Evolutionary conservation across 2,113 vertebrate genomes (phyloP), one percentile per base, ranked within the genome.

Genomic region (Eurypyga helias): DNA sequence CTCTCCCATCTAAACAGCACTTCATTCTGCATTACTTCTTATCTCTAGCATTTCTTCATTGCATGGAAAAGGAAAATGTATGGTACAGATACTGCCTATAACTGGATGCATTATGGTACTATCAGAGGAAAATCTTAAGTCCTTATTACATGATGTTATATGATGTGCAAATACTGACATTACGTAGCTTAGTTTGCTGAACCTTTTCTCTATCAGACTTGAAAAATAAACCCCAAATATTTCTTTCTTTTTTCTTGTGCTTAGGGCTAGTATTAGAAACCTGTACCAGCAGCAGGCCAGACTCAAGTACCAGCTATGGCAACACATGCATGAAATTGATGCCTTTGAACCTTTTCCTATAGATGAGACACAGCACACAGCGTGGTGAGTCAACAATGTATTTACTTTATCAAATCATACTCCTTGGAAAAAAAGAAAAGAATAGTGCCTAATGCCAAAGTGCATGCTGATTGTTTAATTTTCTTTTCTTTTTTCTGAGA

Each of bases 241-340:
- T 70, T 92, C 5, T 89, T 75, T 60, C 46, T 94, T 31, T 65
- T 12, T 46, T 24, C 55, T 36, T 94, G 67, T 82, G 52, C 96
- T 96, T 96, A 97, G 98, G 98, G 96, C 95, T 98, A 96, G 92
- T 43, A 55, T 96, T 97, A 95, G 96, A 92, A 96, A 79, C 66
- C 76, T 82, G 52, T 92, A 82, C 61, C 84, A 96, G 46, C 61
- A 54, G 64, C 95, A 96, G 72, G 88, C 87, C 90, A 81, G 69
- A 89, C 65, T 93, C 88, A 76, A 72, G 90, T 90, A 88, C 95
- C 95, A 90, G n/a, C 95, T 92, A 98, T 98, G 97, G 97, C 93
- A 91, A 93, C 51, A 87, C 85, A 89, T 89, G 89, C 94, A 89
- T 96, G 97, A 98, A 97, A 92, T 67, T 96, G 93, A 96, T 98